Evolutionary conservation across 1,140 invertebrate genomes (phyloP).

Genomic region (Parapsyche elsis): DNA sequence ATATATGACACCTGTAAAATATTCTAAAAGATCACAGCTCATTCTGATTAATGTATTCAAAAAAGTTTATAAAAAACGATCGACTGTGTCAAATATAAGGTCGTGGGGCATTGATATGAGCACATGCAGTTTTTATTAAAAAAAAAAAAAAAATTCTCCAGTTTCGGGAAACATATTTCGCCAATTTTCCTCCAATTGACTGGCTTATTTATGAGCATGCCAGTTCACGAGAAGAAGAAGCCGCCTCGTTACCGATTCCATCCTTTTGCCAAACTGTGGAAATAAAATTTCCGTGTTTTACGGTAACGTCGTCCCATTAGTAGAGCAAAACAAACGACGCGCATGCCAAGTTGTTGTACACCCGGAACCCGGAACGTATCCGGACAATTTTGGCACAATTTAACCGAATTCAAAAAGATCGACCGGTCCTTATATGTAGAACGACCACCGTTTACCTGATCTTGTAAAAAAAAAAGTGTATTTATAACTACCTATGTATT

Average conservation of each 20-base stretch:
- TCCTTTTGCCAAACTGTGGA: slow-evolving; percentile 49
- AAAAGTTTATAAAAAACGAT: neutral
- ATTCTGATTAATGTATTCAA: neutral
- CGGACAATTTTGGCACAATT: neutral
- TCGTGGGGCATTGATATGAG: neutral
- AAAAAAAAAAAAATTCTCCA: neutral
- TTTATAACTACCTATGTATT: neutral
- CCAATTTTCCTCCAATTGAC: slow-evolving; percentile 51
- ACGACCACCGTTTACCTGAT: neutral
- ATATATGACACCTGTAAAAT: no score
- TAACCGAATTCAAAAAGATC: neutral
- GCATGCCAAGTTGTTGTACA: neutral
- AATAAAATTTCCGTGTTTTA: slow-evolving; percentile 50
- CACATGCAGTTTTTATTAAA: neutral
- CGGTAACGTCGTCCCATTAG: slow-evolving; percentile 21
- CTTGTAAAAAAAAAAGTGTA: neutral
- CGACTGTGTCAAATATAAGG: neutral
- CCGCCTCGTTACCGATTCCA: slow-evolving; percentile 52
- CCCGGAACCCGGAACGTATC: neutral
- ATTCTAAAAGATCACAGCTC: no score
- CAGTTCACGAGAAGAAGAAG: slow-evolving; percentile 43
- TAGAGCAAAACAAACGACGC: slow-evolving; percentile 23
- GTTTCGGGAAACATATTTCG: slow-evolving; percentile 45
- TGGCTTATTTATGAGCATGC: slow-evolving; percentile 40
- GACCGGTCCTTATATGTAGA: neutral